Evolutionary conservation across 2,888 invertebrate species (phyloP), one percentile per base, ranked within the genome.

Genomic region (Troides helena): DNA sequence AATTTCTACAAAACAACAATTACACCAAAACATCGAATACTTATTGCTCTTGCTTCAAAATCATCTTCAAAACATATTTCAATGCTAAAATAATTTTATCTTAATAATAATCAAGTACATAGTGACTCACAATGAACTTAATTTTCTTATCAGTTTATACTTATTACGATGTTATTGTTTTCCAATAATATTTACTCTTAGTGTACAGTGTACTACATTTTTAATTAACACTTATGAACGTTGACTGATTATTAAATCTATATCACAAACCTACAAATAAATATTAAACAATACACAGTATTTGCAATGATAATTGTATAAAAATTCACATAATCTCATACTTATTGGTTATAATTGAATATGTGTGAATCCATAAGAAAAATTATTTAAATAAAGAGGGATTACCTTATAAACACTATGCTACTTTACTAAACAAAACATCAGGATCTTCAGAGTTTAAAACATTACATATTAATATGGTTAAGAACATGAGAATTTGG

Each of bases 101-200:
- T n/a, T 4, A 50, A 50, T 50, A 50, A 21, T 50, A 50, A 21
- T 57, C n/a, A 10, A 21, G 57, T 23, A 21, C 1, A 57, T 18
- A 21, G 7, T 57, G n/a, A 57, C 8, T 18, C 21, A 57, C 21
- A n/a, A 21, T 57, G 21, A 8, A 6, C n/a, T 57, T 21, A n/a
- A n/a, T 57, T 50, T 57, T 57, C 59, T 59, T 59, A 59, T 59
- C 59, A 59, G 2, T 59, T 18, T 12, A 59, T 30, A 59, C 30
- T 25, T 59, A 59, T 30, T 59, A 30, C 21, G 3, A 21, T 23
- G 59, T 59, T 23, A 59, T 59, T 59, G 59, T 30, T 30, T 59
- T 25, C 59, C 30, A 23, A 59, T 30, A 59, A 30, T 30, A 25
- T 14, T 59, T 14, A 17, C 59, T 30, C 59, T 59, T 59, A 59